Percentiles rank a stretch among this genome's conserved stretches.
Evolutionary conservation across 2,113 vertebrate species (phyloP).

Genomic region (Asarcornis scutulata): DNA sequence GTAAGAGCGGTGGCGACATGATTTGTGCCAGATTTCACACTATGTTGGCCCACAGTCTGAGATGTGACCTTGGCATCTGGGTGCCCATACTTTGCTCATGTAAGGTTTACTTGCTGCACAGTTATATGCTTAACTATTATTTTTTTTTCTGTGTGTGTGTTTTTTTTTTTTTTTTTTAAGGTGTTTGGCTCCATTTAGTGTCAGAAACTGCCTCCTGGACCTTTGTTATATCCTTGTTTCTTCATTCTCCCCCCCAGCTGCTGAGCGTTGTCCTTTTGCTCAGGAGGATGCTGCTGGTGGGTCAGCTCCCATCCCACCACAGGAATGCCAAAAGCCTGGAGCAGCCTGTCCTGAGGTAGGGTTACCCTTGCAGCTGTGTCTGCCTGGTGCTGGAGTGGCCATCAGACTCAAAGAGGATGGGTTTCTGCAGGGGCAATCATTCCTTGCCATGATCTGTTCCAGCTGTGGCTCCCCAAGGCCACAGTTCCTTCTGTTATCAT

Average conservation of each 20-base stretch:
- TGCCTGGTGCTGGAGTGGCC: accelerated
- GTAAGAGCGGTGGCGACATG: accelerated
- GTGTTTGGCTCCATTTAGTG: background rate
- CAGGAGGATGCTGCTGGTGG: background rate
- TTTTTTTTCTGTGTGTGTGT: background rate
- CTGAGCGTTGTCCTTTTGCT: background rate
- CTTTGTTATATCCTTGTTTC: background rate
- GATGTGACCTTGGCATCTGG: background rate
- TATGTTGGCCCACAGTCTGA: background rate
- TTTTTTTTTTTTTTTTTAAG: no score
- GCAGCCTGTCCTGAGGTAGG: background rate
- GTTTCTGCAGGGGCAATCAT: background rate
- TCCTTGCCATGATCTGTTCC: background rate
- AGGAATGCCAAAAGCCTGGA: background rate
- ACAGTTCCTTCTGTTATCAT: background rate
- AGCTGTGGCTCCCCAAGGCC: background rate
- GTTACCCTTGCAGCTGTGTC: background rate
- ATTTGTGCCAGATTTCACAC: background rate
- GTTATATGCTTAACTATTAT: background rate
- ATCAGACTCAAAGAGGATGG: background rate
- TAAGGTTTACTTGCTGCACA: background rate
- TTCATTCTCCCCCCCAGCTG: background rate
- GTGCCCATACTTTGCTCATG: background rate
- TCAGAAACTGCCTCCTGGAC: background rate
- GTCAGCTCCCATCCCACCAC: background rate